These are phyloP conservation scores for Thaleichthys pacificus DNA, from an alignment of 2,797 vertebrate species.

Conservation along the genomic window DNA sequence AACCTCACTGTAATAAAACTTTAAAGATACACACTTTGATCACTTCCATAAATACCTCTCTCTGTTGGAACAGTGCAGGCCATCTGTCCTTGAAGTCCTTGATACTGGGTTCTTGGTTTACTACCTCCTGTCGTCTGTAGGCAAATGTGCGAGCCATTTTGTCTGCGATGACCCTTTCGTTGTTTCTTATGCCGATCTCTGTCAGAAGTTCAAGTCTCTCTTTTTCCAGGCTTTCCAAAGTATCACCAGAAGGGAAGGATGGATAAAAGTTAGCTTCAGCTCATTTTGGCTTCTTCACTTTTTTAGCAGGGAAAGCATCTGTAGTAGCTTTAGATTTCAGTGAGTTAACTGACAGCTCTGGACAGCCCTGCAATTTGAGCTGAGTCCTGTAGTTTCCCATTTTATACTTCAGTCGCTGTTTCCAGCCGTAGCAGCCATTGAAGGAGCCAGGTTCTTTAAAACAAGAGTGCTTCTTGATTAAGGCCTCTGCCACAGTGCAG, in stretches of 20 bases:
- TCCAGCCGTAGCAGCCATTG: slow-evolving; percentile 49
- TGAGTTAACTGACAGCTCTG: slow-evolving; percentile 23
- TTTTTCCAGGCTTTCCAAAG: slow-evolving; percentile 31
- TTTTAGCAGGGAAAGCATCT: slow-evolving; percentile 40
- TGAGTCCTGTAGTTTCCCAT: slow-evolving; percentile 21
- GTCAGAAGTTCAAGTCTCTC: slow-evolving; percentile 25
- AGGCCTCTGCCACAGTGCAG: too few species aligned
- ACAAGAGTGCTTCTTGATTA: slow-evolving; percentile 27
- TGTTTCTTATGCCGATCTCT: slow-evolving; percentile 23
- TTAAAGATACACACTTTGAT: slow-evolving; percentile 13
- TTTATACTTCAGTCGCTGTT: slow-evolving; percentile 42
- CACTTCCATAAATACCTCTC: slow-evolving; percentile 30
- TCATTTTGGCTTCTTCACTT: slow-evolving; percentile 28
- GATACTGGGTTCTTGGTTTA: slow-evolving; percentile 42
- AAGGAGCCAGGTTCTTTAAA: slow-evolving; percentile 44
- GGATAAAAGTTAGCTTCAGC: slow-evolving; percentile 41
- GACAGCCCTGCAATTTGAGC: slow-evolving; percentile 39
- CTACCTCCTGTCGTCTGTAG: slow-evolving; percentile 33
- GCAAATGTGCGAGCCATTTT: slow-evolving; percentile 34
- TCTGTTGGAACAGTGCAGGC: slow-evolving; percentile 35
- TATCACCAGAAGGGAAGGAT: slow-evolving; percentile 30
- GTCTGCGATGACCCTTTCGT: slow-evolving; percentile 33
- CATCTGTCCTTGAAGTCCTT: slow-evolving; percentile 37
- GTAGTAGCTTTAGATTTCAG: slow-evolving; percentile 33
- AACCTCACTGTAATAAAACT: slow-evolving; percentile 12